Base-by-base conservation (phyloP, 2,888 invertebrate genomes). In the Crematogaster levior region DNA sequence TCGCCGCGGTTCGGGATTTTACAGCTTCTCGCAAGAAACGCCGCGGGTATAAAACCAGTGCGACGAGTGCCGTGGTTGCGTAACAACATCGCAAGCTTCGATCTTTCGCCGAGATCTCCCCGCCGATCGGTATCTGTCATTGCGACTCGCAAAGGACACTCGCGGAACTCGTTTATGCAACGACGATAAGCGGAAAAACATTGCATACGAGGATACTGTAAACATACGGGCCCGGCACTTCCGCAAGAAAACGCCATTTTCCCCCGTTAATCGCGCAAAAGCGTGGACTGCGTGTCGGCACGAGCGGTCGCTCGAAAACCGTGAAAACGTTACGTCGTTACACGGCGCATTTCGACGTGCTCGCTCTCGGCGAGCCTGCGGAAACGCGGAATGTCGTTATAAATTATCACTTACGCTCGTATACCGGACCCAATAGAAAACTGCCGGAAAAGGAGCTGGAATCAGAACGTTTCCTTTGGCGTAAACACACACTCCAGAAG, bases 241-340 rank as follows among this genome's bases (percentile, higher is more conserved):
- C 91, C 91, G 89, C 84, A 86, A 89, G 86, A 85, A 86, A 89
- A 88, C 84, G 72, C 84, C 83, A 72, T 88, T 87, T 87, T 84
- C 87, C 85, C 88, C 84, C 84, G 84, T 85, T 87, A 87, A 90
- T 66, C 77, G 83, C 30, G 65, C 66, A 53, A 53, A 63, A 66
- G 81, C 65, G 58, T 43, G 40, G 40, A 9, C 30, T 43, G 61
- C 70, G 21, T 53, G 60, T 27, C 73, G n/a, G 10, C 53, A 53
- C 51, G 63, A 48, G 34, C 46, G 40, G 27, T 30, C 18, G 75
- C 37, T 66, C 63, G 82, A 56, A 74, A 81, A 85, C 48, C 70
- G 70, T 85, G 81, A 83, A 83, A 85, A 85, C 72, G 66, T 24
- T 37, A 43, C 3, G 34, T n/a, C 34, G 46, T n/a, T n/a, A n/a